phyloP scores from a whole-genome alignment of 2,888 invertebrate species.

The Drosophila prostipennis region DNA sequence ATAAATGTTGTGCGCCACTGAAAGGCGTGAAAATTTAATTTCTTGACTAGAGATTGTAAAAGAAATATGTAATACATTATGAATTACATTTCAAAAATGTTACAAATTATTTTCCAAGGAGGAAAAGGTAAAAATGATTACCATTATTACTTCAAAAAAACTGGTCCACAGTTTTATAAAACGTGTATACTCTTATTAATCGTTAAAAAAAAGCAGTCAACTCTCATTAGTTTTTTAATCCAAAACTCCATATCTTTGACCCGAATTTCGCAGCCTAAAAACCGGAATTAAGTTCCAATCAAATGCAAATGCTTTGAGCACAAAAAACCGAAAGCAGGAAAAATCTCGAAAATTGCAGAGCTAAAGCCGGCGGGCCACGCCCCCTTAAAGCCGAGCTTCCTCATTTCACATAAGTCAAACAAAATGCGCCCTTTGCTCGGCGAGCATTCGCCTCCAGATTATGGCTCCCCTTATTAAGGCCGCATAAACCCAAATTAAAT shows the following conservation, averaged over 20 bases:
- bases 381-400: slow-evolving; percentile 55
- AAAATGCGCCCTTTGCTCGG: slow-evolving; percentile 27
- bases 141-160: neutral
- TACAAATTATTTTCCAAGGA: neutral
- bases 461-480: slow-evolving; percentile 59
- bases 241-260: slow-evolving; percentile 20
- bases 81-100: neutral
- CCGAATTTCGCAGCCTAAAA: slow-evolving; percentile 34
- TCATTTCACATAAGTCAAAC: slow-evolving; percentile 63
- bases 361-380: slow-evolving; percentile 32
- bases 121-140: neutral
- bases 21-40: slow-evolving; percentile 26
- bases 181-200: slow-evolving; percentile 1
- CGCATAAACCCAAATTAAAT: slow-evolving; percentile 74
- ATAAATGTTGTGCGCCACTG: neutral
- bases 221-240: slow-evolving; percentile 21
- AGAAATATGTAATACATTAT: neutral
- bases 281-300: slow-evolving; percentile 43
- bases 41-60: neutral
- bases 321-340: slow-evolving; percentile 11
- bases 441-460: slow-evolving; percentile 20
- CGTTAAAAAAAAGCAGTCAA: neutral
- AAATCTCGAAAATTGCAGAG: slow-evolving; percentile 34
- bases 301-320: slow-evolving; percentile 34
- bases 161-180: neutral